Conservation (phyloP, 2,888 invertebrate species). For the Torymus tubicola region DNA sequence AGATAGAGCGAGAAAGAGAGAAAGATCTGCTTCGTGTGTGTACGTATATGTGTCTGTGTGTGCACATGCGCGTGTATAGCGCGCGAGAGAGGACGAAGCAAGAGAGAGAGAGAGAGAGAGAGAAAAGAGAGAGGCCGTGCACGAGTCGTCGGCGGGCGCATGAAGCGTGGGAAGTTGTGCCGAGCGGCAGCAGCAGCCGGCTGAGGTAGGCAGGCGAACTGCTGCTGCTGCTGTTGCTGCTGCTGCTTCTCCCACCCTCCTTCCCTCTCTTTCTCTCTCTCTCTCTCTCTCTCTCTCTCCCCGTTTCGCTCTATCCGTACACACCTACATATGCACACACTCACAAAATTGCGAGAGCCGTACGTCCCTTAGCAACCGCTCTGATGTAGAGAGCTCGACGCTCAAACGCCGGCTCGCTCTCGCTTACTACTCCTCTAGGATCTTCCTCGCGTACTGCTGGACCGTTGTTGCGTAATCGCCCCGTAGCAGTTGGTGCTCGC, state of each 20-base stretch:
- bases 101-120: background rate
- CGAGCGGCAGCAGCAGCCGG: slow-evolving; percentile 46
- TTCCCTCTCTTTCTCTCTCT: slow-evolving; percentile 18
- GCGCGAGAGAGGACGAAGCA: slow-evolving; percentile 18
- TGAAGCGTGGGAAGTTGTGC: slow-evolving; percentile 69
- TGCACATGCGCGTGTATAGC: slow-evolving; percentile 17
- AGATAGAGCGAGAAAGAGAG: slow-evolving; percentile 43
- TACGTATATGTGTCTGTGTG: slow-evolving; percentile 5
- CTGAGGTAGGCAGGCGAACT: slow-evolving; percentile 52
- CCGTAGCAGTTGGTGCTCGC: background rate
- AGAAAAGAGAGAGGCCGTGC: slow-evolving; percentile 32
- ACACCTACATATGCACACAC: slow-evolving; percentile 23
- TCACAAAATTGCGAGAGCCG: background rate
- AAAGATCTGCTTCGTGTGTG: too few relatives aligned
- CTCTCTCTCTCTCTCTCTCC: slow-evolving; percentile 7
- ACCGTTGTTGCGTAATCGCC: slow-evolving; percentile 25
- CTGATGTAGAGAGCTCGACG: background rate
- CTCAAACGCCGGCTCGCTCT: slow-evolving; percentile 28
- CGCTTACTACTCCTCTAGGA: slow-evolving; percentile 33
- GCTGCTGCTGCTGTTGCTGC: slow-evolving; percentile 38
- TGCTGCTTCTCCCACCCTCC: slow-evolving; percentile 2
- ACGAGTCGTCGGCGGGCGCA: slow-evolving; percentile 56
- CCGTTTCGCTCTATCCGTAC: slow-evolving; percentile 9
- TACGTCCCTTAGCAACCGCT: slow-evolving; percentile 50
- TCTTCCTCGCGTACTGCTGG: slow-evolving; percentile 23